These are phyloP conservation scores for Chaenogobius annularis DNA, from an alignment of 2,113 vertebrate genomes.

Conservation along the genomic window DNA sequence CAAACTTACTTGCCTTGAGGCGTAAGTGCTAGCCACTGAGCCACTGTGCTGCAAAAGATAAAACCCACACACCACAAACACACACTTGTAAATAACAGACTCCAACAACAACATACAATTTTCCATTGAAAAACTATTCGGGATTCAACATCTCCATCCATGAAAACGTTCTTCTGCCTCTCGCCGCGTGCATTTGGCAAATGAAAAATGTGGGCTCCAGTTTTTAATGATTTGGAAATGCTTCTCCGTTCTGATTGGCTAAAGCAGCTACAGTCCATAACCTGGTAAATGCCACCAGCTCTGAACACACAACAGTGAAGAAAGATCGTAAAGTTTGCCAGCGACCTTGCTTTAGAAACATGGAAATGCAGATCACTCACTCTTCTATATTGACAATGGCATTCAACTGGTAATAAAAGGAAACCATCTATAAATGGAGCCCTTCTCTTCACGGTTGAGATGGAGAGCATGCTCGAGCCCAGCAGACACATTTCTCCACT, in stretches of 20 bases:
- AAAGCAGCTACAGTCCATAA: neutral
- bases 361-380: conserved; percentile 16
- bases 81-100: too few relatives aligned
- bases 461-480: neutral
- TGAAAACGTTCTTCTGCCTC: neutral
- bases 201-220: neutral
- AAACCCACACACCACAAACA: too few relatives aligned
- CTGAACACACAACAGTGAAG: conserved; percentile 20
- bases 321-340: conserved; percentile 27
- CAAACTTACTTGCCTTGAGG: too few relatives aligned
- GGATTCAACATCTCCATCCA: neutral
- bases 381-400: neutral
- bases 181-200: neutral
- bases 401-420: neutral
- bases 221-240: neutral
- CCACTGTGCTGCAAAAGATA: too few relatives aligned
- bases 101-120: too few relatives aligned
- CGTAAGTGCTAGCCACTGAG: too few relatives aligned
- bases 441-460: neutral
- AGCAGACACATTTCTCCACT: conserved; percentile 34
- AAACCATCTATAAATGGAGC: conserved; percentile 13
- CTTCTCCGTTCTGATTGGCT: neutral
- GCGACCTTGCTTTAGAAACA: conserved; percentile 19
- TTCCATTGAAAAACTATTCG: neutral
- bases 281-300: conserved; percentile 52